Evolutionary conservation across 2,888 invertebrate genomes (phyloP), one percentile per base, ranked within the genome.

Genomic region (Brachyptera risi): DNA sequence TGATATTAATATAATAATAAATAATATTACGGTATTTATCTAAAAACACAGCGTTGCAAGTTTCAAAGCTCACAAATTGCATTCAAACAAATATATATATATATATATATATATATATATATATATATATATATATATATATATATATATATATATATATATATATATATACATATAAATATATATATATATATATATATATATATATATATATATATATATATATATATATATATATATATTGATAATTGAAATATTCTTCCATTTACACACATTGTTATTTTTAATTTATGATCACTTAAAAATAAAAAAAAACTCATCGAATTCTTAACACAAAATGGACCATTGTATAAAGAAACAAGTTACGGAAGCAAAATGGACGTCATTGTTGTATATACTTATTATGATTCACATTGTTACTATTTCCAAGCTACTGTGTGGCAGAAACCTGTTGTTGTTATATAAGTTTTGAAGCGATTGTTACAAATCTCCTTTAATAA

Each of bases 1-100:
- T 51, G 51, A 24, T 47, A 47, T 21, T 51, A 51, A 19, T 49
- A 49, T 49, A 49, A 24, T 49, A 49, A 49, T 23, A 49, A 49
- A 49, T 24, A 49, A 49, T 24, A 23, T 27, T 17, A 51, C 26
- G 13, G 31, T 31, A 31, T 26, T 51, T 23, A n/a, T n/a, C n/a
- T n/a, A n/a, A n/a, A n/a, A n/a, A n/a, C n/a, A n/a, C n/a, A 51
- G 26, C 31, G 50, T 51, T 51, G 50, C 50, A 51, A 51, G 17
- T 51, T 51, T 51, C 7, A 42, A 42, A 42, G 42, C 42, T 42
- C 42, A 42, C 42, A 42, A 42, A n/a, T n/a, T n/a, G n/a, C n/a
- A n/a, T n/a, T n/a, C n/a, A n/a, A n/a, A n/a, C n/a, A n/a, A n/a
- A n/a, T n/a, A n/a, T n/a, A n/a, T n/a, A n/a, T n/a, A n/a, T n/a